These are phyloP conservation scores for Eupithecia exiguata DNA, from an alignment of 2,888 invertebrate genomes.

Conservation along the genomic window DNA sequence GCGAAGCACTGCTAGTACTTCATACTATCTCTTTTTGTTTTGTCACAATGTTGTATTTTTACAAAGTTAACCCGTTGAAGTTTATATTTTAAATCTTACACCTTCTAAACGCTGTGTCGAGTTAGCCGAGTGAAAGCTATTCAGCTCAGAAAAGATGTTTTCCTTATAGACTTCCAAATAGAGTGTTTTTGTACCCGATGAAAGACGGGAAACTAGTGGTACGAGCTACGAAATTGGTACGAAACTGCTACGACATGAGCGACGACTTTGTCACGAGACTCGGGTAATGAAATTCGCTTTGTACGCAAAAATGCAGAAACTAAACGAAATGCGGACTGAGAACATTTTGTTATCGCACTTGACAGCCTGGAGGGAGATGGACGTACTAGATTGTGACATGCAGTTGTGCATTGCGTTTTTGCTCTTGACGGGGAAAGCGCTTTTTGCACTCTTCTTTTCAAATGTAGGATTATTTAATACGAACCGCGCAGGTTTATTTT, in stretches of 20 bases:
- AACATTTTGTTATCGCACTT: slow-evolving; percentile 33
- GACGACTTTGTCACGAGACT: slow-evolving; percentile 43
- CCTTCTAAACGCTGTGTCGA: background rate
- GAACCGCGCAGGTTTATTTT: background rate
- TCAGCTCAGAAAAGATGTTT: slow-evolving; percentile 11
- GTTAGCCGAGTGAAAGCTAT: background rate
- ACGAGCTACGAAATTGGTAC: slow-evolving; percentile 32
- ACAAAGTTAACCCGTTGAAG: background rate
- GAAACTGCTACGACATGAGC: slow-evolving; percentile 39
- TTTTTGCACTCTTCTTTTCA: slow-evolving; percentile 5
- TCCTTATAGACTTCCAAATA: slow-evolving; percentile 33
- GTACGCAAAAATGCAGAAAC: slow-evolving; percentile 33
- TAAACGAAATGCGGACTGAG: slow-evolving; percentile 27
- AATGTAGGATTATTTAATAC: background rate
- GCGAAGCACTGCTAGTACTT: too few species aligned
- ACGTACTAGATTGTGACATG: slow-evolving; percentile 15
- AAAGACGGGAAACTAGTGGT: slow-evolving; percentile 29
- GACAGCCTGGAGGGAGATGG: slow-evolving; percentile 28
- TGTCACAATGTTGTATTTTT: too few species aligned
- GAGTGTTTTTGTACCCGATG: slow-evolving; percentile 29
- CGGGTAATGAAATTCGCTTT: slow-evolving; percentile 43
- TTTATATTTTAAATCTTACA: background rate
- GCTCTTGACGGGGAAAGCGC: background rate
- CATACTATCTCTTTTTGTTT: too few species aligned
- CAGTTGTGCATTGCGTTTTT: slow-evolving; percentile 11